Percentiles rank a stretch among this genome's conserved stretches.
phyloP scores from a whole-genome alignment of 2,888 invertebrate species.

The Mythimna ferrago region DNA sequence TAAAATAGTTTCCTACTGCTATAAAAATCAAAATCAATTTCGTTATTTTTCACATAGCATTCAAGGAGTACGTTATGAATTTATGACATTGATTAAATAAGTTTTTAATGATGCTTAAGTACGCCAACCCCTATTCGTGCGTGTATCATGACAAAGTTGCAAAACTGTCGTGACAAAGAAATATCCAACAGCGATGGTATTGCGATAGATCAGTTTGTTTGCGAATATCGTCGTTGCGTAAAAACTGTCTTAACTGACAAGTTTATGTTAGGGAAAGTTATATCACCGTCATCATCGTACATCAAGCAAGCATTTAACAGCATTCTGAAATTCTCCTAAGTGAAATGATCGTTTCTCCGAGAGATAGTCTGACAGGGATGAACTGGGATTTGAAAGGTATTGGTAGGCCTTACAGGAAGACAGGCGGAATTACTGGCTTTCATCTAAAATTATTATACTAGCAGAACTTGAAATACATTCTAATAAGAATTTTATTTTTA shows the following conservation, averaged over 20 bases:
- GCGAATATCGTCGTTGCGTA: conserved; percentile 39
- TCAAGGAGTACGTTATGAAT: not conserved
- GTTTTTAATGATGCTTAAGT: conserved; percentile 13
- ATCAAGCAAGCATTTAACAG: conserved; percentile 26
- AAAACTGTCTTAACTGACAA: conserved; percentile 49
- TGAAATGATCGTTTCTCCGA: conserved; percentile 26
- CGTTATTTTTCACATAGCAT: not conserved
- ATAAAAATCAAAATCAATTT: not conserved
- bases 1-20: too few species aligned
- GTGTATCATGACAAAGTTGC: conserved; percentile 15
- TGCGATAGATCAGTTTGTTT: conserved; percentile 46
- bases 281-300: conserved; percentile 19
- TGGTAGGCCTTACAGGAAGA: conserved; percentile 9
- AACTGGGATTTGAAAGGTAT: conserved; percentile 32
- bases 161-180: conserved; percentile 37
- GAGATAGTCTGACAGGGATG: conserved; percentile 28
- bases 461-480: not conserved
- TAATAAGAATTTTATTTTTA: too few species aligned
- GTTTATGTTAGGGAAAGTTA: conserved; percentile 53
- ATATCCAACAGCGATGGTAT: conserved; percentile 39
- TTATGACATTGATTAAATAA: not conserved
- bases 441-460: conserved; percentile 16
- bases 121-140: not conserved
- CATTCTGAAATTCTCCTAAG: conserved; percentile 29
- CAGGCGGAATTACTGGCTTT: conserved; percentile 19